Conservation (phyloP, 2,113 vertebrate genomes). For the Grus americana region DNA sequence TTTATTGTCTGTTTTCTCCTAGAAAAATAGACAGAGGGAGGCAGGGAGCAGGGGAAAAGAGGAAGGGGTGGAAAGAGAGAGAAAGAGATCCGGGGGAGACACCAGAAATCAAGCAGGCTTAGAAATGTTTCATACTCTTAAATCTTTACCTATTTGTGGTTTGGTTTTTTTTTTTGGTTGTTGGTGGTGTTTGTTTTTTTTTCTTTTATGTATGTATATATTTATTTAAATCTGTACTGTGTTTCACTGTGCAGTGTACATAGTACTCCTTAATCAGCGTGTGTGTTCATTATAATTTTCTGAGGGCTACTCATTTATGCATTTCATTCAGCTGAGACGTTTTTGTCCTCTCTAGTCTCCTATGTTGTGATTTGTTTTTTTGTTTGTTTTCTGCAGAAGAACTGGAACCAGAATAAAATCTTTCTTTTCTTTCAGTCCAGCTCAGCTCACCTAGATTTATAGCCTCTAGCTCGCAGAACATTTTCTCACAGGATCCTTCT, state of each 20-base stretch:
- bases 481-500: background rate
- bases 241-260: background rate
- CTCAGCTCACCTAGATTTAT: background rate
- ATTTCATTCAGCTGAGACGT: background rate
- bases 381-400: background rate
- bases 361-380: background rate
- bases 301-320: background rate
- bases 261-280: background rate
- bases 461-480: background rate
- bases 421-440: background rate
- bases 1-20: background rate
- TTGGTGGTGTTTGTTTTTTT: too few species aligned
- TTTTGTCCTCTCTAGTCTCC: background rate
- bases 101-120: background rate
- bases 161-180: too few species aligned
- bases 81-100: background rate
- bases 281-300: background rate
- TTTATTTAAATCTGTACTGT: background rate
- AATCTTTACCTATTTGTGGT: background rate
- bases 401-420: background rate
- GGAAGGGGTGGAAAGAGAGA: background rate
- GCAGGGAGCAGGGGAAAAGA: background rate
- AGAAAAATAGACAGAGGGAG: background rate
- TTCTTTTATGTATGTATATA: background rate
- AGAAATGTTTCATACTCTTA: background rate